Evolutionary conservation across 2,888 invertebrate genomes (phyloP).

Genomic region (Agonopterix alstromeriana): DNA sequence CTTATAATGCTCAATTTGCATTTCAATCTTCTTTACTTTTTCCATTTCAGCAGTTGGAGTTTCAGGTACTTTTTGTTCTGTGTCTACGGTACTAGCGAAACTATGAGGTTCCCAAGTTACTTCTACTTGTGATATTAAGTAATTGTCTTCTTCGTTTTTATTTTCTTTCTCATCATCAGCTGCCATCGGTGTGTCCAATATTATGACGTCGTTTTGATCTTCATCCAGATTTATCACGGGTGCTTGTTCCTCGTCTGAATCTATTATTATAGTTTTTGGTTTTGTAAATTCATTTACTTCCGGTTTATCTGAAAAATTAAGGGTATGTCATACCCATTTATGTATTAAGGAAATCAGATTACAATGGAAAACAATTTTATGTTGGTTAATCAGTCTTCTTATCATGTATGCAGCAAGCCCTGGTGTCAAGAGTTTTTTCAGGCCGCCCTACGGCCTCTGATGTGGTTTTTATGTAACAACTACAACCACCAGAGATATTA

Average conservation of each 20-base stretch:
- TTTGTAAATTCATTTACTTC: too few relatives aligned
- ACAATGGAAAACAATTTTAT: too few relatives aligned
- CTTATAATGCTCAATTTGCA: conserved; percentile 25
- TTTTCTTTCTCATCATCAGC: conserved; percentile 4
- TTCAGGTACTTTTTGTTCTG: not conserved
- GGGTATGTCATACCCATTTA: too few relatives aligned
- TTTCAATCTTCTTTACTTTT: conserved; percentile 23
- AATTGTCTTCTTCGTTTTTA: conserved; percentile 6
- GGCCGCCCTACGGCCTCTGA: too few relatives aligned
- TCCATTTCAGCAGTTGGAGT: not conserved
- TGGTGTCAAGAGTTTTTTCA: too few relatives aligned
- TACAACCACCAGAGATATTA: too few relatives aligned
- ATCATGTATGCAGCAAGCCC: too few relatives aligned
- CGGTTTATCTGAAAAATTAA: too few relatives aligned
- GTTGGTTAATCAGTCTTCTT: too few relatives aligned
- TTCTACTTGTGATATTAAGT: conserved; percentile 17
- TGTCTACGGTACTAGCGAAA: not conserved
- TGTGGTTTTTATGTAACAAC: too few relatives aligned
- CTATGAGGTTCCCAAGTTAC: too few relatives aligned
- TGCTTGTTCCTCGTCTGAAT: conserved; percentile 15
- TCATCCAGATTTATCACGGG: conserved; percentile 11
- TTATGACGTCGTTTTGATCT: conserved; percentile 8
- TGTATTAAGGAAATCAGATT: too few relatives aligned
- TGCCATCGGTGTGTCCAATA: conserved; percentile 1
- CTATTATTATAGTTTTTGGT: conserved; percentile 4